Conservation (phyloP, 2,797 vertebrate genomes). For the Semaprochilodus insignis region DNA sequence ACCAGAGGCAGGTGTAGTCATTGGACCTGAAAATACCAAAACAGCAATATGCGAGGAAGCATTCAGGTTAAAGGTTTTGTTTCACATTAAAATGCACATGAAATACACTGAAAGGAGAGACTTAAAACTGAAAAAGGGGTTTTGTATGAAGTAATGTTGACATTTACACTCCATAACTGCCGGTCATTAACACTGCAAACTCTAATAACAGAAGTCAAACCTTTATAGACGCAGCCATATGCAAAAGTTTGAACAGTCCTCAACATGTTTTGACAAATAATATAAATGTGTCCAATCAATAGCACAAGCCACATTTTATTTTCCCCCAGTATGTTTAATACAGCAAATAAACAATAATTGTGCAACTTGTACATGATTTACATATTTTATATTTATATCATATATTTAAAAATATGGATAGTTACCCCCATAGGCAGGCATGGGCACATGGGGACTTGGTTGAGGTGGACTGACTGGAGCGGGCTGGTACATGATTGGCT, state of each 20-base stretch:
- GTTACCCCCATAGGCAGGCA: conserved; percentile 63
- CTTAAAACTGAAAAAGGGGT: not conserved
- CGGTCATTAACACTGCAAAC: not conserved
- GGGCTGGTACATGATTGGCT: conserved; percentile 77
- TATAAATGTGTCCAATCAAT: too few relatives aligned
- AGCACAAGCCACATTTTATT: too few relatives aligned
- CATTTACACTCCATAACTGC: not conserved
- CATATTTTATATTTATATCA: too few relatives aligned
- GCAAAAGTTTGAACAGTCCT: too few relatives aligned
- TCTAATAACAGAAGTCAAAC: not conserved
- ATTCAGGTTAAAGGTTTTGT: not conserved
- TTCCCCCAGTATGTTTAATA: too few relatives aligned
- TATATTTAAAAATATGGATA: not conserved
- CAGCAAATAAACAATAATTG: too few relatives aligned
- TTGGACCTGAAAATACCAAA: conserved; percentile 4
- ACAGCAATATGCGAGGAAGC: not conserved
- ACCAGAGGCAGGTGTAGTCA: conserved; percentile 38
- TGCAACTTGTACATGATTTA: too few relatives aligned
- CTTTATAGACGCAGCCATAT: not conserved
- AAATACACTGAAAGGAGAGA: too few relatives aligned
- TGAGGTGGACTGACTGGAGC: conserved; percentile 59
- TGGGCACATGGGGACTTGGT: conserved; percentile 35
- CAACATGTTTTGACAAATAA: too few relatives aligned
- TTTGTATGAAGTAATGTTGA: not conserved
- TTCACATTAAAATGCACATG: not conserved